Evolutionary conservation across 2,113 vertebrate genomes (phyloP).

Genomic region (Brachyhypopomus gauderio): DNA sequence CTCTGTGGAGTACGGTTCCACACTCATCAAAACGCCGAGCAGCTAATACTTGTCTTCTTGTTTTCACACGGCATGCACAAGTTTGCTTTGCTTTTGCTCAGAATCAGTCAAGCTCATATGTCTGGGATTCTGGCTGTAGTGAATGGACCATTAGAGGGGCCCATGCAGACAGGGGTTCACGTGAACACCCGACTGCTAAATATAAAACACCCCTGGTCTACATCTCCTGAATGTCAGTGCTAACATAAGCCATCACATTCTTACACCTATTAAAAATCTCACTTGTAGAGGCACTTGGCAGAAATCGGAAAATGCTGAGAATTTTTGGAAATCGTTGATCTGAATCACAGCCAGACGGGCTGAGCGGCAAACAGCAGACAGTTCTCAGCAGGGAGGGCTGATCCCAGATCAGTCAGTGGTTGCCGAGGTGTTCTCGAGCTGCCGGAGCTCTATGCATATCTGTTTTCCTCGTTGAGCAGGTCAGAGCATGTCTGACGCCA

Average conservation of each 20-base stretch:
- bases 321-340: too few relatives aligned
- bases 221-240: neutral
- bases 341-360: too few relatives aligned
- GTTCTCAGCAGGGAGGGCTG: neutral
- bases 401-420: neutral
- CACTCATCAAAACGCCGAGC: neutral
- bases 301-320: too few relatives aligned
- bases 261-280: neutral
- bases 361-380: too few relatives aligned
- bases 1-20: neutral
- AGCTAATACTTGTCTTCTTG: neutral
- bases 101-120: neutral
- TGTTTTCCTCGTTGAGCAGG: conserved; percentile 41
- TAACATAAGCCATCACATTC: neutral
- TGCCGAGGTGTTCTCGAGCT: neutral
- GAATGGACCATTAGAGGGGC: conserved; percentile 40
- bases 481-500: conserved; percentile 25
- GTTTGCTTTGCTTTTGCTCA: neutral
- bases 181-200: neutral
- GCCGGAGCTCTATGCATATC: conserved; percentile 5
- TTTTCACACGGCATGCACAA: neutral
- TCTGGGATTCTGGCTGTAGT: conserved; percentile 10
- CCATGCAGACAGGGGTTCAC: neutral
- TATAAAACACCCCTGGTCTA: neutral
- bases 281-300: too few relatives aligned